Base-by-base conservation (phyloP, 2,888 invertebrate genomes). In the Andricus quercusramuli region DNA sequence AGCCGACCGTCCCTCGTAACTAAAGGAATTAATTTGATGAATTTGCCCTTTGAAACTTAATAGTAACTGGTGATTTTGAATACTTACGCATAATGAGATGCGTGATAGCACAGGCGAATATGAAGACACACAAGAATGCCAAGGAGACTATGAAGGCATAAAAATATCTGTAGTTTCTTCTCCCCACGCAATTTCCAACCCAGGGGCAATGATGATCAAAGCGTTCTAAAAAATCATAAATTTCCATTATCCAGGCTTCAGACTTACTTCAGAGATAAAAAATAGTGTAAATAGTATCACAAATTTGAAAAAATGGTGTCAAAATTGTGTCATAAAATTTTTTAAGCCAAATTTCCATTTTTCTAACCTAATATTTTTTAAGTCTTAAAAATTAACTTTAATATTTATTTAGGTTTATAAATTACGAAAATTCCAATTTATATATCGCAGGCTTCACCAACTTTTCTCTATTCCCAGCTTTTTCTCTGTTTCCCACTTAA, bases 171-270 rank as follows among this genome's bases (percentile, higher is more conserved):
- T 99, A 99, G 95, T 99, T 99, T 93, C 99, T 95, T 94, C 97
- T 96, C 87, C 99, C 99, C 86, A 99, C 99, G 94, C 99, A 99
- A 94, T 99, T 99, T 88, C 99, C 99, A 90, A 99, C 97, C 97
- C 97, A 97, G 88, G 97, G 97, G 93, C 97, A 97, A 93, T 97
- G 97, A 94, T 97, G 97, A 94, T 97, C 97, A 93, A 97, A 97
- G 83, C 92, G 90, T 88, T 92, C 93, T 93, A 87, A 22, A 89
- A 89, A 68, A 85, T 80, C 47, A 66, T 77, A 81, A 81, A 44
- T 62, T 15, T 59, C 68, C 51, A 70, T 68, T 74, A 66, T 17
- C 17, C 37, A 37, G 37, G 37, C 37, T 9, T 37, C 8, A 9
- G 37, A 37, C 37, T 37, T 9, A 37, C 37, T 37, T 37, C 37